Percentiles rank a stretch among this genome's conserved stretches.
phyloP scores from a whole-genome alignment of 2,113 vertebrate genomes.

The Micronycteris hirsuta region DNA sequence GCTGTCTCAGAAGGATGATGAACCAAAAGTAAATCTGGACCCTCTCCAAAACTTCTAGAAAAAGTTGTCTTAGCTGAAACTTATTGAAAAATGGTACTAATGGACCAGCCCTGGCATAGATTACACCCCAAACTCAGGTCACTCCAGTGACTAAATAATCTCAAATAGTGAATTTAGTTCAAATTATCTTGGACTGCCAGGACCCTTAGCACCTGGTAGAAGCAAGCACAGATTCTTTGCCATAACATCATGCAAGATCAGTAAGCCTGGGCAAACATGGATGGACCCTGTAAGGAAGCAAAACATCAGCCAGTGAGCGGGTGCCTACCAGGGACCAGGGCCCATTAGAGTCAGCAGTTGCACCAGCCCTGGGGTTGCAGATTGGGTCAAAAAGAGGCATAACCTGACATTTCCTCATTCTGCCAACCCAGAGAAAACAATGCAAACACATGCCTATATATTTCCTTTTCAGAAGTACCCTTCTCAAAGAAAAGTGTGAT shows the following conservation, averaged over 20 bases:
- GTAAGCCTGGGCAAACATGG: background rate
- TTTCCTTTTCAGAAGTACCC: background rate
- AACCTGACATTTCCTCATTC: background rate
- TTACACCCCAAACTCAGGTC: background rate
- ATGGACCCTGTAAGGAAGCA: background rate
- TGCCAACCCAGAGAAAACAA: background rate
- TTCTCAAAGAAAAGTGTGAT: background rate
- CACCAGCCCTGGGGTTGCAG: background rate
- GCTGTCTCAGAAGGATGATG: background rate
- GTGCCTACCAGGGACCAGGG: background rate
- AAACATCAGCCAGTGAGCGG: background rate
- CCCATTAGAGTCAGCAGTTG: background rate
- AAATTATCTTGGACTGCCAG: background rate
- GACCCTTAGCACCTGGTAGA: background rate
- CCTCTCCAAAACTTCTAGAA: background rate
- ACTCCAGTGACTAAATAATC: background rate
- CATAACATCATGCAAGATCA: background rate
- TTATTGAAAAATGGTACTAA: background rate
- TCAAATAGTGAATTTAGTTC: background rate
- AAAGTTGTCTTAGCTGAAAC: background rate
- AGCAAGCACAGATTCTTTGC: background rate
- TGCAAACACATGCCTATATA: background rate
- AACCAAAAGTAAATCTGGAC: background rate
- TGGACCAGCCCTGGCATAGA: background rate
- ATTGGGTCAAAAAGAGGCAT: background rate